Percentiles rank a stretch among this genome's conserved stretches.
These are phyloP conservation scores for Mormyrus lacerda DNA, from an alignment of 2,113 vertebrate species.

Conservation along the genomic window DNA sequence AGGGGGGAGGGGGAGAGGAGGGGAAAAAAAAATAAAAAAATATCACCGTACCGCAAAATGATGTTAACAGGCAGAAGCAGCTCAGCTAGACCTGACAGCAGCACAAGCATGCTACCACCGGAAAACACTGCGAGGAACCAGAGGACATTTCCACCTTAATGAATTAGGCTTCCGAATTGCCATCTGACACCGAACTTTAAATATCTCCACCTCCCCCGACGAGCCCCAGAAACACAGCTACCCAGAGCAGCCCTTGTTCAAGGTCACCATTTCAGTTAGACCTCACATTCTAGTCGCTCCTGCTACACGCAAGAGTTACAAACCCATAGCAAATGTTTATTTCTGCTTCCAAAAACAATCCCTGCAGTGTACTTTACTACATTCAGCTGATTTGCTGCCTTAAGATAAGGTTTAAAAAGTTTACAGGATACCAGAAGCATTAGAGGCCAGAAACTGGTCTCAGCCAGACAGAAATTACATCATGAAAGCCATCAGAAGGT, in stretches of 20 bases:
- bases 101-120: neutral
- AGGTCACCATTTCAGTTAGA: neutral
- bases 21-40: too few species aligned
- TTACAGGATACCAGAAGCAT: neutral
- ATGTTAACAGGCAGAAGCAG: neutral
- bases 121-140: neutral
- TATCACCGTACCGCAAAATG: neutral
- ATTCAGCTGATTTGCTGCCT: neutral
- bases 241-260: neutral
- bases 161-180: neutral
- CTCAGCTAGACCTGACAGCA: neutral
- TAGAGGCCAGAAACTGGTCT: neutral
- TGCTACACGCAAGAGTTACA: neutral
- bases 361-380: neutral
- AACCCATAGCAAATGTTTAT: neutral
- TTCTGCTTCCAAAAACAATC: neutral
- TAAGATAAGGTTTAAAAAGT: neutral
- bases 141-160: neutral
- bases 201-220: neutral
- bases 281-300: neutral
- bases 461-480: neutral
- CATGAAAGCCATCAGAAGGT: neutral
- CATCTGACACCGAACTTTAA: constrained; percentile 11
- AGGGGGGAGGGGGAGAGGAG: neutral
- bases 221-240: neutral